Percentiles rank a stretch among this genome's conserved stretches.
Conservation (phyloP, 2,888 invertebrate genomes). For the Netelia melanura region DNA sequence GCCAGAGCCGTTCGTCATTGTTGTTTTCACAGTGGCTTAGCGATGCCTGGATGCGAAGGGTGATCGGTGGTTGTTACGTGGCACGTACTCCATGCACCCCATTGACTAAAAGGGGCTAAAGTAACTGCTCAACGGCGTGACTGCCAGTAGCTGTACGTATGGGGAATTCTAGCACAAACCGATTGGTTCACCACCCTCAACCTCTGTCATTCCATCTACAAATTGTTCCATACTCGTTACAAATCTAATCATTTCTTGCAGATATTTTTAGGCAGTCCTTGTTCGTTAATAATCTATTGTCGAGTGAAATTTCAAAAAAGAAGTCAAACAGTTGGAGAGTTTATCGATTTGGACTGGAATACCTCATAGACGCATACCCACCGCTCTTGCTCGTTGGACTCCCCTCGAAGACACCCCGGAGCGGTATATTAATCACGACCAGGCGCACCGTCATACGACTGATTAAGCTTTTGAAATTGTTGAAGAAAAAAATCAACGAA, state of each 20-base stretch:
- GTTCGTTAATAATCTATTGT: too few relatives aligned
- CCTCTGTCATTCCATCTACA: too few relatives aligned
- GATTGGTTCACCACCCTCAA: too few relatives aligned
- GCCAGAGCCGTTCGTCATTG: slow-evolving; percentile 62
- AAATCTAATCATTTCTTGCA: too few relatives aligned
- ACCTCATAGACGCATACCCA: neutral
- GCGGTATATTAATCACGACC: slow-evolving; percentile 67
- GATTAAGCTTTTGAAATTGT: slow-evolving; percentile 65
- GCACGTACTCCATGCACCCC: slow-evolving; percentile 53
- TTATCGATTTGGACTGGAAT: too few relatives aligned
- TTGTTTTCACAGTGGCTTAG: slow-evolving; percentile 63
- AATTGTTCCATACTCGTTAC: too few relatives aligned
- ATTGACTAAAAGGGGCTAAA: slow-evolving; percentile 57
- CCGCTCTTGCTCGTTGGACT: neutral
- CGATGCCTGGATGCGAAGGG: slow-evolving; percentile 55
- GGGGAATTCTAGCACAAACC: neutral
- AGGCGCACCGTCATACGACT: slow-evolving; percentile 66
- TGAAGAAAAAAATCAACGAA: slow-evolving; percentile 8
- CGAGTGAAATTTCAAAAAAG: too few relatives aligned
- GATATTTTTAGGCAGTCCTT: too few relatives aligned
- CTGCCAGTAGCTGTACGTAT: slow-evolving; percentile 27
- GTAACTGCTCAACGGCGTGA: slow-evolving; percentile 60
- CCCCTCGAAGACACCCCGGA: slow-evolving; percentile 49
- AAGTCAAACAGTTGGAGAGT: too few relatives aligned
- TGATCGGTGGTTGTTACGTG: slow-evolving; percentile 61